Evolutionary conservation across 1,140 invertebrate genomes (phyloP), one percentile per base, ranked within the genome.

Genomic region (Epicauta chinensis): DNA sequence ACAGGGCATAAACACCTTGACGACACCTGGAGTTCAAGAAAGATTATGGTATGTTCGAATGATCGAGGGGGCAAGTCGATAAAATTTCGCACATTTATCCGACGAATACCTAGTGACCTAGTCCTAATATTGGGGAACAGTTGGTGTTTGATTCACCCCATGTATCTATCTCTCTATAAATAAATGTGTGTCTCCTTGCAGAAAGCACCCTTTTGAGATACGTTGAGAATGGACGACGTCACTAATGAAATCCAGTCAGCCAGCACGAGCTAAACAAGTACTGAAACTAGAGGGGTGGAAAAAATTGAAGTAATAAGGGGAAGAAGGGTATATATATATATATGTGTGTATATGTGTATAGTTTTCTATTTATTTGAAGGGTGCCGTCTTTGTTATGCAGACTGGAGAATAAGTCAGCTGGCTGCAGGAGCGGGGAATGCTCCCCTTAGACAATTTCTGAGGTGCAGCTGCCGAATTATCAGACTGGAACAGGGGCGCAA

Each of bases 361-460:
- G 53, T 49, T 55, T 34, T 49, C 45, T 55, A 55, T 55, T 55
- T 55, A 49, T 49, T 55, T 47, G 51, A 60, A 57, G 59, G 59
- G 50, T 52, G 39, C 50, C 54, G 56, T 61, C 56, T 58, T 61
- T 61, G 59, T 61, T 61, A 55, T 54, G 36, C 35, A 55, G 59
- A 54, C 50, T 59, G 56, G 59, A 61, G 59, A 61, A 61, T 55
- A 61, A 61, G 59, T 61, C 59, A 61, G 59, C 59, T 61, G 59
- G 59, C 49, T 55, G 35, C 56, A 55, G 52, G 37, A 49, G 31
- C 42, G 51, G 44, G 51, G 51, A 52, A 52, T 45, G 47, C 54
- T 56, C 51, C 55, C 39, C 37, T 36, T 15, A 10, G 10, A 12
- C 12, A 34, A 34, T 13, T 39, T 23, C 23, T 23, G 9, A 17